Conservation (phyloP, 2,113 vertebrate genomes). For the Melanerpes formicivorus region DNA sequence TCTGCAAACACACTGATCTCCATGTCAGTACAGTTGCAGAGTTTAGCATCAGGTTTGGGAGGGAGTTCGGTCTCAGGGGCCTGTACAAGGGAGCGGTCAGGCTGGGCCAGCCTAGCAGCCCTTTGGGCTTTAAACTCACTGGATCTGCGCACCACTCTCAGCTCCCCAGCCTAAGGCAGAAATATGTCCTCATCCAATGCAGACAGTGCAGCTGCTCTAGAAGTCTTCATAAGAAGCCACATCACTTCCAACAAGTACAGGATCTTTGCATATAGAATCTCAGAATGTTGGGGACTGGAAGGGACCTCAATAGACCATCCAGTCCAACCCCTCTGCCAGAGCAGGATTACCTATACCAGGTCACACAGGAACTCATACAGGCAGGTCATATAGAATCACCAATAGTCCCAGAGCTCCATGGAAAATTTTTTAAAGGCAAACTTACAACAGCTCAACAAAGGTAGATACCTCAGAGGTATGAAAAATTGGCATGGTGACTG, state of each 20-base stretch:
- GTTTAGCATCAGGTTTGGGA: background rate
- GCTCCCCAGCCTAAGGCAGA: background rate
- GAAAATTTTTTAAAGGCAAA: background rate
- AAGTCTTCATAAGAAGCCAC: background rate
- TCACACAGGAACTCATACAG: too few relatives aligned
- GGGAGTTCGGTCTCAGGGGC: background rate
- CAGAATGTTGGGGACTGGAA: too few relatives aligned
- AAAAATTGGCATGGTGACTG: background rate
- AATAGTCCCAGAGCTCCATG: background rate
- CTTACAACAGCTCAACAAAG: background rate
- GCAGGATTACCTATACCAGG: too few relatives aligned
- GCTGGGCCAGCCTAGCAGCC: background rate
- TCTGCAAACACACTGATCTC: background rate
- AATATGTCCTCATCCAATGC: background rate
- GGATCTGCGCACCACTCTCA: background rate
- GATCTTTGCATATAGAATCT: background rate
- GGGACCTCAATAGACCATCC: too few relatives aligned
- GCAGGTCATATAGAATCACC: too few relatives aligned
- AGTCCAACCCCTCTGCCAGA: too few relatives aligned
- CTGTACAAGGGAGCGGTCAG: background rate
- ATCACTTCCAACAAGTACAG: background rate
- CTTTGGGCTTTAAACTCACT: background rate
- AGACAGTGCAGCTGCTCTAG: background rate
- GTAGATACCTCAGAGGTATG: background rate
- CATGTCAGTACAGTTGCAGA: background rate